A percentile compares a stretch with the other conserved stretches of the same genome.
These are phyloP conservation scores for Aurelia sp. DNA, from an alignment of 30 jellyfish, hydroid and myxozoan genomes.

Conservation along the genomic window DNA sequence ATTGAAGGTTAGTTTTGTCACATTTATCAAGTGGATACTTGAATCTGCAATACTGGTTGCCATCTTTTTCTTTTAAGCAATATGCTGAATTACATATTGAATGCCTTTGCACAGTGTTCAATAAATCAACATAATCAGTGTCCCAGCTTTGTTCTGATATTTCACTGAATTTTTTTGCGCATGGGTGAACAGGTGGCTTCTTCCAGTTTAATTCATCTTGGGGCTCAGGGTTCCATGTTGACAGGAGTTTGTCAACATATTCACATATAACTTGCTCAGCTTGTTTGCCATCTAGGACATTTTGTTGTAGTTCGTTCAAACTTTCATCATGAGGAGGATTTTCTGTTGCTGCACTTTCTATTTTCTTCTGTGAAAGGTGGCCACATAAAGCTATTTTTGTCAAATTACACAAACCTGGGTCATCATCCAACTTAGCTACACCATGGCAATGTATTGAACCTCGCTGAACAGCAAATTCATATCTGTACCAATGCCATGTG, in stretches of 20 bases:
- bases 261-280: slow-evolving; percentile 9
- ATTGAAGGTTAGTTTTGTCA: not conserved
- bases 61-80: not conserved
- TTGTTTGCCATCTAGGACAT: not conserved
- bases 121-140: slow-evolving; percentile 30
- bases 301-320: too few relatives aligned
- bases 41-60: slow-evolving; percentile 10
- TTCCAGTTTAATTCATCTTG: not conserved
- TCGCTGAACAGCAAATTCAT: slow-evolving; percentile 14
- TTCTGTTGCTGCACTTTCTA: too few relatives aligned
- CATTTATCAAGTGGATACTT: slow-evolving; percentile 21
- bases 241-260: not conserved
- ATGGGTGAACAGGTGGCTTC: slow-evolving; percentile 25
- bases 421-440: slow-evolving; percentile 21
- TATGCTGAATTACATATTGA: slow-evolving; percentile 17
- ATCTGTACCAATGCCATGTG: slow-evolving; percentile 40
- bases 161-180: not conserved
- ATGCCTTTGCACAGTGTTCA: slow-evolving; percentile 50
- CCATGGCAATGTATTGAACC: slow-evolving; percentile 36
- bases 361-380: not conserved
- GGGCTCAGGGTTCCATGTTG: slow-evolving; percentile 5
- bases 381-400: slow-evolving; percentile 14
- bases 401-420: slow-evolving; percentile 39
- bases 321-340: too few relatives aligned
- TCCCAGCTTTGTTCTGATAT: not conserved